Conservation (phyloP, 2,113 vertebrate species). For the Tylochromis polylepis region DNA sequence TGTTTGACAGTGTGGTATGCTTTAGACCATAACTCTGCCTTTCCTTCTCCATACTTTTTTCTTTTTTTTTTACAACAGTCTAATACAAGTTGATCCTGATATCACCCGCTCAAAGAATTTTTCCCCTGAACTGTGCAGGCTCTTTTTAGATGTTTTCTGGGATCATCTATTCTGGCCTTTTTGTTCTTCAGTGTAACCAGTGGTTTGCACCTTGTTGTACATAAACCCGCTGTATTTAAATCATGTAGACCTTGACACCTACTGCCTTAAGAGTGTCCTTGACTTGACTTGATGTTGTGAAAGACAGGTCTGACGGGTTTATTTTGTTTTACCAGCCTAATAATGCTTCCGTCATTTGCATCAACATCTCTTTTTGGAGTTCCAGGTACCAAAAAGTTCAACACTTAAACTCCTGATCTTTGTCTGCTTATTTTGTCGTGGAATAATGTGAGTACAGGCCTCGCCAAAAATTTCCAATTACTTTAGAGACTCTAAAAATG, state of each 20-base stretch:
- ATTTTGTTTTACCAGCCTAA: neutral
- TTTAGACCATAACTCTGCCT: neutral
- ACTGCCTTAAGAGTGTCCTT: neutral
- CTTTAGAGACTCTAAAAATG: neutral
- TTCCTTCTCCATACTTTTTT: neutral
- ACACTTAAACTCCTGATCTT: neutral
- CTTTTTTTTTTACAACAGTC: accelerated
- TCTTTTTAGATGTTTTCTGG: neutral
- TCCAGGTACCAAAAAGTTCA: neutral
- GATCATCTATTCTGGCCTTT: neutral
- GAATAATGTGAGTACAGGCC: neutral
- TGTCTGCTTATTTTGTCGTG: neutral
- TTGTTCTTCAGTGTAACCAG: neutral
- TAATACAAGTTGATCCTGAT: neutral
- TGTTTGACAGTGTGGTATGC: neutral
- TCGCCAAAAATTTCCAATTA: neutral
- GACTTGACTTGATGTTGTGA: neutral
- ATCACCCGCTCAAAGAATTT: neutral
- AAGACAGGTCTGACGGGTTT: neutral
- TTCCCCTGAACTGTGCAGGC: neutral
- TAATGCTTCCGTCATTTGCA: neutral
- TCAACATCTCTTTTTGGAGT: too few relatives aligned
- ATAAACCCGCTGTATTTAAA: neutral
- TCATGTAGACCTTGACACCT: neutral
- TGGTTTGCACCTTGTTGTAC: neutral